These are phyloP conservation scores for Ethmia dodecea DNA, from an alignment of 2,888 invertebrate species.

Conservation along the genomic window DNA sequence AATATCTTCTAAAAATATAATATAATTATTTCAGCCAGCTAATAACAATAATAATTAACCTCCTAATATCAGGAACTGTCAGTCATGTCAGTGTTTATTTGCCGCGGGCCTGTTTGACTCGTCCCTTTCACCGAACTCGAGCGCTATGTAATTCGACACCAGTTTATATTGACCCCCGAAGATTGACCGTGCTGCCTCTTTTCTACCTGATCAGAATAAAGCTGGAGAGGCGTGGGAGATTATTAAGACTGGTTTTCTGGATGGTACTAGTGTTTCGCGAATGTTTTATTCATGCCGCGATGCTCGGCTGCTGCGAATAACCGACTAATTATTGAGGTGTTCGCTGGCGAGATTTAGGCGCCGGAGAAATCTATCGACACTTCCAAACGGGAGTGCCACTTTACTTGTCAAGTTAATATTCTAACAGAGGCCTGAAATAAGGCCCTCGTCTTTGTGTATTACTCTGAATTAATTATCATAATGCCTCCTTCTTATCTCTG, in stretches of 20 bases:
- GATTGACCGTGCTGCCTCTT: not conserved
- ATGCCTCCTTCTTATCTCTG: conserved; percentile 13
- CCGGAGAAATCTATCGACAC: conserved; percentile 28
- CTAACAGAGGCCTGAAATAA: conserved; percentile 25
- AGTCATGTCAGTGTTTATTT: conserved; percentile 50
- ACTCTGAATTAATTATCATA: conserved; percentile 27
- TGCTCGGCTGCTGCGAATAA: conserved; percentile 58
- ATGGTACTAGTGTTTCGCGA: conserved; percentile 54
- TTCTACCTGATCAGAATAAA: not conserved
- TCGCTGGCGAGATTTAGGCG: conserved; percentile 45
- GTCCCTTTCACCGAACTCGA: conserved; percentile 29
- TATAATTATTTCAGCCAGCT: too few species aligned
- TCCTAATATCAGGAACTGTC: conserved; percentile 48
- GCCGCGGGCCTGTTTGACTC: conserved; percentile 43
- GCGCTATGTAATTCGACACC: conserved; percentile 34
- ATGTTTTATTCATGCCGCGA: conserved; percentile 72
- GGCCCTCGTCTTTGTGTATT: conserved; percentile 21
- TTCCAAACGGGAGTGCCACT: conserved; percentile 32
- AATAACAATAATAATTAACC: conserved; percentile 45
- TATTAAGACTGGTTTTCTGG: conserved; percentile 32
- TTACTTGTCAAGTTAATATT: conserved; percentile 44
- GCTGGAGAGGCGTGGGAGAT: conserved; percentile 20
- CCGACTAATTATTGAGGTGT: conserved; percentile 69
- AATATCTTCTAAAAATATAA: too few species aligned
- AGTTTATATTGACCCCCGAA: conserved; percentile 26